Conservation (phyloP, 2,888 invertebrate genomes). For the Ophioninae sp. region DNA sequence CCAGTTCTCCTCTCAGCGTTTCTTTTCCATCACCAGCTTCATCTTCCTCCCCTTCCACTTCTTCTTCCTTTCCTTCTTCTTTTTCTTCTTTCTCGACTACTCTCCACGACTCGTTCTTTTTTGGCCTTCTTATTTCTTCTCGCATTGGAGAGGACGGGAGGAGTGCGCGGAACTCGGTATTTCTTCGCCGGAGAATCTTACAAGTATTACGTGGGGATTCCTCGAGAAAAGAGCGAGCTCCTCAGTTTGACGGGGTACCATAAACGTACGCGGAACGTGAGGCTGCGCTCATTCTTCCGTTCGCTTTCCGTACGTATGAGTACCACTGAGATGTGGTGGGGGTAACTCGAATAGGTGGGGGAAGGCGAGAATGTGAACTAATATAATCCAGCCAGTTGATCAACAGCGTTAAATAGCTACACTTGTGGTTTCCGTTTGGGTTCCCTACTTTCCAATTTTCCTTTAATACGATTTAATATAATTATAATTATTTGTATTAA, state of each 20-base stretch:
- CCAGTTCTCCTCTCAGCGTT: constrained; percentile 18
- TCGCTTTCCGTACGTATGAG: constrained; percentile 22
- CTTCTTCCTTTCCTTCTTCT: too few relatives aligned
- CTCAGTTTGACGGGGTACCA: constrained; percentile 49
- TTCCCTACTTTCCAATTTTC: too few relatives aligned
- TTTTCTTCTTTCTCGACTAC: too few relatives aligned
- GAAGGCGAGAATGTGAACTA: too few relatives aligned
- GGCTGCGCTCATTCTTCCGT: constrained; percentile 21
- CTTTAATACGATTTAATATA: too few relatives aligned
- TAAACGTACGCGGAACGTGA: constrained; percentile 55
- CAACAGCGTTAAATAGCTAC: too few relatives aligned
- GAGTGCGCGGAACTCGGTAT: constrained; percentile 34
- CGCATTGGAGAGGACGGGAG: constrained; percentile 9
- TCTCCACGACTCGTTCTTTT: too few relatives aligned
- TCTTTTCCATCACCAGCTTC: constrained; percentile 28
- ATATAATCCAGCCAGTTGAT: too few relatives aligned
- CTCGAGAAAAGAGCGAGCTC: constrained; percentile 14
- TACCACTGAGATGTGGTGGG: background rate
- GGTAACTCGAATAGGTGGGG: too few relatives aligned
- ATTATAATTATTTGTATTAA: too few relatives aligned
- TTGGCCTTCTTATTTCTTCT: constrained; percentile 25
- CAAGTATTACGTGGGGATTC: constrained; percentile 60
- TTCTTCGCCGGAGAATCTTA: constrained; percentile 54
- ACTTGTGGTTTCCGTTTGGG: too few relatives aligned
- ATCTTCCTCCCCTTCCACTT: background rate